Base-by-base conservation (phyloP, 1,140 invertebrate species). In the Eurosta solidaginis region DNA sequence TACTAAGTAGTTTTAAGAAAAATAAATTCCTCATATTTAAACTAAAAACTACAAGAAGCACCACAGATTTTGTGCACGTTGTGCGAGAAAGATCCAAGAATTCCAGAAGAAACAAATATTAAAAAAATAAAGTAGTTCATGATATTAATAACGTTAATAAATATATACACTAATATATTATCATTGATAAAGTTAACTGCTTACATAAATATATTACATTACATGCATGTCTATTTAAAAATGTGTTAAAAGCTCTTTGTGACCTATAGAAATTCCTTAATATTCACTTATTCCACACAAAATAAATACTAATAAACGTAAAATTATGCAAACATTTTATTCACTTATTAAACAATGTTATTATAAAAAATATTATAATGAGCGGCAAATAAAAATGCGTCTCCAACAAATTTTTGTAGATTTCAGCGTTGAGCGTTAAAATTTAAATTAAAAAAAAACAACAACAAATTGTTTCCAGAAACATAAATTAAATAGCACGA, bases 341-440 rank as follows among this genome's bases (percentile, higher is more conserved):
- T 17, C 20, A 36, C 4, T 9, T 44, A 77, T 63, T 2, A 42
- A 4, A 20, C 20, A 73, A 49, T 73, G 49, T 33, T 77, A 68
- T 42, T 73, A 33, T 27, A 74, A 49, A 77, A 68, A 77, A 45
- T 77, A 20, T 45, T 45, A 68, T 25, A 77, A 40, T 20, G 14
- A 27, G n/a, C 25, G 25, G 10, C 22, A 10, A 25, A 59, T 25
- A 27, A 27, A 59, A 25, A 44, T 33, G 22, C 22, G 3, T 54
- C 22, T 68, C 36, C 29, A 47, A 25, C 14, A 76, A 68, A 47
- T 75, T 22, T 50, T 7, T 25, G 54, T 54, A 63, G 76, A 73
- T 25, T 78, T 85, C 84, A 86, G 83, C 82, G 81, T 75, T 83
- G 84, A 85, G 83, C 83, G 82, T 82, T 82, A 81, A 82, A 86